These are phyloP conservation scores for Albula glossodonta DNA, from an alignment of 2,113 vertebrate genomes.

Conservation along the genomic window DNA sequence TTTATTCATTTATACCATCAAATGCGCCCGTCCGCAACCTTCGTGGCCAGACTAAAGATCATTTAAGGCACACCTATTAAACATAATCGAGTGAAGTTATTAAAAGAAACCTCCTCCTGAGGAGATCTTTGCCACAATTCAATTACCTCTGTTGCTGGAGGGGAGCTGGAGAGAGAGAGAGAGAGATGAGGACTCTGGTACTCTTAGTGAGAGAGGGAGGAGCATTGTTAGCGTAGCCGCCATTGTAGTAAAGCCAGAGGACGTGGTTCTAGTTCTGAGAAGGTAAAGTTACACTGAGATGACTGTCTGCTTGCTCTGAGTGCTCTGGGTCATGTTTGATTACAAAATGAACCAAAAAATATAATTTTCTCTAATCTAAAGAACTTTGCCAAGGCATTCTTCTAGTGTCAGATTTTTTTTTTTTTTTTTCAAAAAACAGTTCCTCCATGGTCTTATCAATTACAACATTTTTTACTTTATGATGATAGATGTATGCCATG, in stretches of 20 bases:
- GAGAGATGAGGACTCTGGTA: constrained; percentile 59
- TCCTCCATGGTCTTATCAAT: too few relatives aligned
- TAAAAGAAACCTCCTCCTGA: constrained; percentile 75
- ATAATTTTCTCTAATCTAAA: too few relatives aligned
- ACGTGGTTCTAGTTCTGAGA: constrained; percentile 46
- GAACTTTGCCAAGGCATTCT: too few relatives aligned
- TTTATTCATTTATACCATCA: constrained; percentile 69
- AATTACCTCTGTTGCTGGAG: constrained; percentile 78
- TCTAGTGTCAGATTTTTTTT: too few relatives aligned
- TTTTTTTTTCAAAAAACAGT: too few relatives aligned
- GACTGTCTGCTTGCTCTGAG: constrained; percentile 54
- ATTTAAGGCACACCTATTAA: constrained; percentile 76
- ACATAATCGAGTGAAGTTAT: constrained; percentile 80
- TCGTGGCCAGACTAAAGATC: constrained; percentile 64
- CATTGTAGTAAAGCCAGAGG: background rate
- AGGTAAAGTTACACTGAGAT: constrained; percentile 54
- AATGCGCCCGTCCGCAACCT: constrained; percentile 72
- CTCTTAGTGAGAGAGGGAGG: constrained; percentile 33
- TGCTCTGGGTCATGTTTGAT: constrained; percentile 39
- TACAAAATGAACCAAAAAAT: too few relatives aligned
- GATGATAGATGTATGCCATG: too few relatives aligned
- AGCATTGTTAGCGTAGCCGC: constrained; percentile 32
- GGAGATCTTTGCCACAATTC: constrained; percentile 74
- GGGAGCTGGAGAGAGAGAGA: constrained; percentile 47
- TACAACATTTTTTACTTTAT: too few relatives aligned